Conservation (phyloP, 1,140 invertebrate species). For the Zaprionus inermis region DNA sequence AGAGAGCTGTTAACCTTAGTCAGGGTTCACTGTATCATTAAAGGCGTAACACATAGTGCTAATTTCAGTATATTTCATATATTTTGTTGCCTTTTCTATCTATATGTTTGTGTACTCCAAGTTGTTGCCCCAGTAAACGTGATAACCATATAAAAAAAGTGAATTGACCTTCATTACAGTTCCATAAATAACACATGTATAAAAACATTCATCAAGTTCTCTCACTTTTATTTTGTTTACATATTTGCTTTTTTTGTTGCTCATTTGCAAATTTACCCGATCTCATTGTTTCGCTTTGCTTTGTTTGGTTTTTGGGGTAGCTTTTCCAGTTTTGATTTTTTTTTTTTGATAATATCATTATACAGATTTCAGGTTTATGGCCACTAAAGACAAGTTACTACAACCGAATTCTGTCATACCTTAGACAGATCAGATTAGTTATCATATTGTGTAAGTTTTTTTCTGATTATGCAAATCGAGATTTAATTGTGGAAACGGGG, state of each 20-base stretch:
- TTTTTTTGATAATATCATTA: constrained; percentile 14
- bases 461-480: constrained; percentile 24
- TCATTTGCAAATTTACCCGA: constrained; percentile 13
- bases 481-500: not conserved
- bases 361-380: constrained; percentile 16
- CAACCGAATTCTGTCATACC: not conserved
- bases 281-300: constrained; percentile 12
- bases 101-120: not conserved
- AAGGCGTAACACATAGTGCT: constrained; percentile 32
- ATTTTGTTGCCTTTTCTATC: not conserved
- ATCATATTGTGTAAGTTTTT: constrained; percentile 8
- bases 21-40: constrained; percentile 19
- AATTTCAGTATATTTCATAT: constrained; percentile 41
- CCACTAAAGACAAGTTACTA: not conserved
- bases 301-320: constrained; percentile 14
- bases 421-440: not conserved
- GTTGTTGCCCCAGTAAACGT: constrained; percentile 51
- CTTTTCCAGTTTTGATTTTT: constrained; percentile 8
- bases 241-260: constrained; percentile 4
- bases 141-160: constrained; percentile 53
- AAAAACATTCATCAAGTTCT: constrained; percentile 28
- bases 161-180: constrained; percentile 40
- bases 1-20: not conserved
- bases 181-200: constrained; percentile 44
- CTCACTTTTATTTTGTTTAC: constrained; percentile 21